Percentiles rank a stretch among this genome's conserved stretches.
Evolutionary conservation across 2,113 vertebrate species (phyloP).

Genomic region (Grallaria varia): DNA sequence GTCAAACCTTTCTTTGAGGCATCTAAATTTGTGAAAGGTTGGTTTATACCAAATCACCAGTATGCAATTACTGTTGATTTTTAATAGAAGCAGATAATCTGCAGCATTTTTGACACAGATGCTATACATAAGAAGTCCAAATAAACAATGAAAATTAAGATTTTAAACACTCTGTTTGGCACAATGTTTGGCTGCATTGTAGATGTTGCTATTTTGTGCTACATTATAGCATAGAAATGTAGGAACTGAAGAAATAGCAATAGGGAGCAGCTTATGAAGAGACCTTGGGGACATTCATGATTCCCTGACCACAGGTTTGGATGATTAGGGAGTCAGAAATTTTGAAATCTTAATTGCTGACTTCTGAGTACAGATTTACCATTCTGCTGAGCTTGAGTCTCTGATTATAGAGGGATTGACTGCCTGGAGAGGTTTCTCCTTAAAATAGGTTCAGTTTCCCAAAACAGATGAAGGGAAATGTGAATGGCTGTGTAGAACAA

Average conservation of each 20-base stretch:
- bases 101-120: background rate
- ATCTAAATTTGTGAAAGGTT: background rate
- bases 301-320: background rate
- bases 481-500: background rate
- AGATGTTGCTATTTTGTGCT: background rate
- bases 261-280: background rate
- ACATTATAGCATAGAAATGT: background rate
- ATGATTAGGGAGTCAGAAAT: background rate
- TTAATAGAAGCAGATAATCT: background rate
- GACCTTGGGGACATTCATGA: background rate
- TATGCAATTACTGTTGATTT: background rate
- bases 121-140: background rate
- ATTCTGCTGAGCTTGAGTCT: background rate
- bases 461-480: background rate
- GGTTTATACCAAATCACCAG: background rate
- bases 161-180: background rate
- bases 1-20: background rate
- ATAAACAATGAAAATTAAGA: background rate
- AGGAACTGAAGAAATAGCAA: background rate
- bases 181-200: background rate
- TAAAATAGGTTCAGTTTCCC: background rate
- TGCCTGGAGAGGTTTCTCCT: background rate
- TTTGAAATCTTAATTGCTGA: background rate
- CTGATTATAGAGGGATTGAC: background rate
- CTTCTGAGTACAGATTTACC: background rate